Conservation (phyloP, 30 jellyfish, hydroid and myxozoan genomes). For the Cassiopea xamachana region DNA sequence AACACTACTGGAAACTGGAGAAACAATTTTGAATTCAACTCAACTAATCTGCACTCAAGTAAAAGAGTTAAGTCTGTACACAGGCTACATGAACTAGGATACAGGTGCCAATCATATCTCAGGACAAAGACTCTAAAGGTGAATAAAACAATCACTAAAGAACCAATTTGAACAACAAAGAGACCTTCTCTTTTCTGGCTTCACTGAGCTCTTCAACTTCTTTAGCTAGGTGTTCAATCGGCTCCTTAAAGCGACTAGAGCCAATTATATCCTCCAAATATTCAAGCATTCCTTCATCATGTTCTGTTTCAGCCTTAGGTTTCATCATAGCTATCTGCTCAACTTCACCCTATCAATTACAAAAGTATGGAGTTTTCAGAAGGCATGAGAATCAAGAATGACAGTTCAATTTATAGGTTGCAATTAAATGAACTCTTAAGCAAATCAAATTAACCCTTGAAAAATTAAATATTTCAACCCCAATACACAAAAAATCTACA, state of each 20-base stretch:
- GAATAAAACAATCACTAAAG: neutral
- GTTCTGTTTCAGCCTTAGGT: conserved; percentile 95
- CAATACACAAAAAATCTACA: too few species aligned
- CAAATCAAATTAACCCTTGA: too few species aligned
- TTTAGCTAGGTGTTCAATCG: conserved; percentile 74
- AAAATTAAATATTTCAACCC: too few species aligned
- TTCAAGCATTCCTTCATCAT: conserved; percentile 98
- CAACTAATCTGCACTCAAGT: too few species aligned
- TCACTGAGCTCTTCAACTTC: conserved; percentile 90
- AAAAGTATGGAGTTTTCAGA: too few species aligned
- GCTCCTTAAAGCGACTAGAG: conserved; percentile 86
- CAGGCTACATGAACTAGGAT: too few species aligned
- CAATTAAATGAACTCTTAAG: too few species aligned
- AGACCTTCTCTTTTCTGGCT: conserved; percentile 86
- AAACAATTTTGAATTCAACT: too few species aligned
- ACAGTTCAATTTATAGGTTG: too few species aligned
- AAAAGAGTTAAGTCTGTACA: too few species aligned
- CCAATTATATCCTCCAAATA: conserved; percentile 97
- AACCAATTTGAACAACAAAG: neutral
- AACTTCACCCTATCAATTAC: conserved; percentile 87
- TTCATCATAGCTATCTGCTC: conserved; percentile 97
- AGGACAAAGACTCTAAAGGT: neutral
- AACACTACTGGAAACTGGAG: too few species aligned
- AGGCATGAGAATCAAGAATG: neutral
- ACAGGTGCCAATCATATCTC: too few species aligned